Evolutionary conservation across 2,797 vertebrate species (phyloP).

Genomic region (Acanthis flammea): DNA sequence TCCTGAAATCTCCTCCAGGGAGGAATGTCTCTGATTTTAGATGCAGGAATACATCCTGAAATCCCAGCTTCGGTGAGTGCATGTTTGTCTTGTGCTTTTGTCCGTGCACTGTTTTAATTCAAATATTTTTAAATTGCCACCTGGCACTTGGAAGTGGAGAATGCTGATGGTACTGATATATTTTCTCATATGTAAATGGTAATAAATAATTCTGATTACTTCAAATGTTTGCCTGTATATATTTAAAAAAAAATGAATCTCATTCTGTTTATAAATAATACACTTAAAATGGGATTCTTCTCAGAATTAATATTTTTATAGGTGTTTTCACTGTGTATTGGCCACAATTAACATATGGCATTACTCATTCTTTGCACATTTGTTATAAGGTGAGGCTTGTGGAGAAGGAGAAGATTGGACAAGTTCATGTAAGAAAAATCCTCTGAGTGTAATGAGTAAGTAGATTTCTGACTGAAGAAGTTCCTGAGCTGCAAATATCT

Average conservation of each 20-base stretch:
- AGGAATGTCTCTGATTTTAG: neutral
- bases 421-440: neutral
- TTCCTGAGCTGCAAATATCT: neutral
- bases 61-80: neutral
- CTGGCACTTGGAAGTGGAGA: neutral
- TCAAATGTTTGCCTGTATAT: neutral
- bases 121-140: neutral
- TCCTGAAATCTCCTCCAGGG: neutral
- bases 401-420: neutral
- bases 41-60: neutral
- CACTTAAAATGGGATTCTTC: neutral
- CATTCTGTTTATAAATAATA: neutral
- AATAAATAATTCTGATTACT: neutral
- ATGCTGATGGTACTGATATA: neutral
- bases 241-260: neutral
- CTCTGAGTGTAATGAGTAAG: neutral
- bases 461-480: neutral
- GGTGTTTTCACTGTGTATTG: neutral
- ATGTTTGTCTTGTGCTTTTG: neutral
- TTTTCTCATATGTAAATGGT: neutral
- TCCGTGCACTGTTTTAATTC: neutral
- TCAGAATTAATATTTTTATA: neutral
- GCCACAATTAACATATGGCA: neutral
- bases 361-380: neutral
- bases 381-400: neutral